Conservation (phyloP, 2,888 invertebrate species). For the Drosophila ustulata region DNA sequence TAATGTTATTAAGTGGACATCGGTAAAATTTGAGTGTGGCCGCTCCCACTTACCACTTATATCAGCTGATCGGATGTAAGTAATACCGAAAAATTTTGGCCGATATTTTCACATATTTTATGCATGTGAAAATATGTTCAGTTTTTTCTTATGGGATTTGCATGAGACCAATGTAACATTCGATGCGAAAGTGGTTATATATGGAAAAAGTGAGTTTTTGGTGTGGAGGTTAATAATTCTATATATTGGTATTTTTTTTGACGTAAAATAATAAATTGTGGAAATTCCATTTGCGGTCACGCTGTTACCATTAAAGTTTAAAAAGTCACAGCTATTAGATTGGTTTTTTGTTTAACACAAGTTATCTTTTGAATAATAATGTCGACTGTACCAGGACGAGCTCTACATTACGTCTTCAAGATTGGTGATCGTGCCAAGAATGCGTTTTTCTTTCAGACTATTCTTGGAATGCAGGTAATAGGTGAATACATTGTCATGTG, state of each 20-base stretch:
- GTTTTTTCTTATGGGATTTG: no score
- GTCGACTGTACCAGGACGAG: slow-evolving; percentile 88
- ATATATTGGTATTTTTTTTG: background rate
- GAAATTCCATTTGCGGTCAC: background rate
- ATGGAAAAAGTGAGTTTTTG: no score
- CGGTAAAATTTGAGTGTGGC: no score
- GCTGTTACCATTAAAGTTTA: slow-evolving; percentile 17
- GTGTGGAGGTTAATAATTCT: no score
- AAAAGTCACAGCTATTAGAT: background rate
- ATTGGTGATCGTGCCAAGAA: slow-evolving; percentile 95
- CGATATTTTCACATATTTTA: no score
- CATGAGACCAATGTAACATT: no score
- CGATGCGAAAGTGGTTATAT: no score
- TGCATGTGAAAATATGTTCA: no score
- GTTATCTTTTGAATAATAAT: slow-evolving; percentile 35
- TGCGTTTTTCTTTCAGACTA: slow-evolving; percentile 94
- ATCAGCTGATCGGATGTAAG: no score
- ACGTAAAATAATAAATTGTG: background rate
- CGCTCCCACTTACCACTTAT: no score
- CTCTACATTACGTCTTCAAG: slow-evolving; percentile 98
- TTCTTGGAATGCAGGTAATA: slow-evolving; percentile 97
- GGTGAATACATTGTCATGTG: background rate
- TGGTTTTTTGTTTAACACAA: background rate
- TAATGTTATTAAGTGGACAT: no score
- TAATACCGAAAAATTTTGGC: no score